Percentiles rank a stretch among this genome's conserved stretches.
These are phyloP conservation scores for Tichodroma muraria DNA, from an alignment of 2,113 vertebrate species.

Conservation along the genomic window DNA sequence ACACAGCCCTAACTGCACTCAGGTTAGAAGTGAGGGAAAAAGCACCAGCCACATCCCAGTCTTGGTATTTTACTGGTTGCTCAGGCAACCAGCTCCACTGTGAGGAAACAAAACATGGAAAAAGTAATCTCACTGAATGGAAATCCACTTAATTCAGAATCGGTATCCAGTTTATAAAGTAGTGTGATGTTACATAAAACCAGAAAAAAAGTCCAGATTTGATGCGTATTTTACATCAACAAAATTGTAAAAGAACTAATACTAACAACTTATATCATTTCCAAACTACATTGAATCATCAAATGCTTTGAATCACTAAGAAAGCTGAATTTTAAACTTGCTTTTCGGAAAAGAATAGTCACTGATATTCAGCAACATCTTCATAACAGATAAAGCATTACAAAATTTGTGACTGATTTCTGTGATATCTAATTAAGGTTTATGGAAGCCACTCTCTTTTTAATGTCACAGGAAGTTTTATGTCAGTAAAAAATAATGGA, in stretches of 20 bases:
- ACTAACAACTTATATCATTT: neutral
- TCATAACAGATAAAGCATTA: neutral
- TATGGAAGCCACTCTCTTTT: neutral
- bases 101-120: neutral
- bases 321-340: neutral
- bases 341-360: neutral
- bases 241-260: neutral
- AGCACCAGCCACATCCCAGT: neutral
- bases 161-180: neutral
- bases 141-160: neutral
- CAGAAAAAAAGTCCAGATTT: neutral
- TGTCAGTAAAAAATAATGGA: neutral
- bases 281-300: neutral
- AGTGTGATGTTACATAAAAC: neutral
- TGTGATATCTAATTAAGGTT: neutral
- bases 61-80: constrained; percentile 13
- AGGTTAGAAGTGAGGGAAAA: neutral
- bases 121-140: constrained; percentile 13
- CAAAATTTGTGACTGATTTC: neutral
- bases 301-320: neutral
- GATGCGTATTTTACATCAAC: neutral
- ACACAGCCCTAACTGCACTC: neutral
- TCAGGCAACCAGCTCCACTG: constrained; percentile 32
- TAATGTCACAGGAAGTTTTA: neutral
- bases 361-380: neutral